A percentile compares a stretch with the other conserved stretches of the same genome.
Conservation (phyloP, 2,888 invertebrate species). For the Tinea semifulvella region DNA sequence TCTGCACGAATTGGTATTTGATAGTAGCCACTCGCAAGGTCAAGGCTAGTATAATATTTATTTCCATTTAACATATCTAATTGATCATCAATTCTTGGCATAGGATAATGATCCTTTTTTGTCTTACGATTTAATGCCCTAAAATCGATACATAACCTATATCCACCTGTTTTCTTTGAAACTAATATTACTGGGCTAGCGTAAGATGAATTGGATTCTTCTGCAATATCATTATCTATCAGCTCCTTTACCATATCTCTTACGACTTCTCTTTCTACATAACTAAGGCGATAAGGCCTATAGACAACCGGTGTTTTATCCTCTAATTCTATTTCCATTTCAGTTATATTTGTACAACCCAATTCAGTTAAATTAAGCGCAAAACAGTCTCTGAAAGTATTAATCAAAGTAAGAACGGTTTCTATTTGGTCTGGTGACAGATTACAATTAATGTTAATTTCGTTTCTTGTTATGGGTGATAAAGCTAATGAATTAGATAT, state of each 20-base stretch:
- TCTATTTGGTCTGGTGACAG: no score
- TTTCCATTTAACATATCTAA: constrained; percentile 24
- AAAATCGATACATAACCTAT: constrained; percentile 23
- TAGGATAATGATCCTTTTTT: constrained; percentile 22
- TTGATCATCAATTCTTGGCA: constrained; percentile 27
- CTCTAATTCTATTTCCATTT: constrained; percentile 20
- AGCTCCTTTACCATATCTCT: constrained; percentile 21
- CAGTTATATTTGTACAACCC: constrained; percentile 17
- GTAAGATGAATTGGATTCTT: constrained; percentile 22
- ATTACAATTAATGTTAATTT: no score
- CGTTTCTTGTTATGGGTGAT: no score
- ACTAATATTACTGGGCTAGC: constrained; percentile 24
- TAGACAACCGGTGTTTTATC: constrained; percentile 20
- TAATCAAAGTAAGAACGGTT: no score
- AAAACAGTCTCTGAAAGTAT: no score
- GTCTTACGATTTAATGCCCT: constrained; percentile 17
- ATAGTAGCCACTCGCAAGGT: constrained; percentile 26
- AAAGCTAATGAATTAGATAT: no score
- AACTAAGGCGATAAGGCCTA: constrained; percentile 21
- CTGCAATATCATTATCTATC: constrained; percentile 18
- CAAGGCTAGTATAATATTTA: constrained; percentile 24
- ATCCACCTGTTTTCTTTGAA: constrained; percentile 22
- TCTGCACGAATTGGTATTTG: constrained; percentile 24
- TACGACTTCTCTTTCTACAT: constrained; percentile 18
- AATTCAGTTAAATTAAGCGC: constrained; percentile 17